Evolutionary conservation across 2,113 vertebrate species (phyloP), one percentile per base, ranked within the genome.

Genomic region (Cryptomyrus ogoouensis): DNA sequence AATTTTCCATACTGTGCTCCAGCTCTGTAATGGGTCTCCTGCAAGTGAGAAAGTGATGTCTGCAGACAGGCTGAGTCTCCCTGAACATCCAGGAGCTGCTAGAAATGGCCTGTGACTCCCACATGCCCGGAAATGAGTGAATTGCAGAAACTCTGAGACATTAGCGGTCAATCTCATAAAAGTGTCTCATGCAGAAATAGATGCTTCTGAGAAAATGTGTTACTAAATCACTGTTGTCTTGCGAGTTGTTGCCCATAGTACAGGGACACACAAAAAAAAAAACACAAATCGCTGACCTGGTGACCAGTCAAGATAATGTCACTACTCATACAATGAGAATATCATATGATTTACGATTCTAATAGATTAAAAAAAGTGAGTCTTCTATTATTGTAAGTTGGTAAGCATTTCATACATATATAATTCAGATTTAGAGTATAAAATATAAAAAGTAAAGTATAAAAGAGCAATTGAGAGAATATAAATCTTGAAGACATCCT

Each of bases 401-500:
- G 42, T 52, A 47, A 50, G 12, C 21, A 49, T n/a, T 74, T 90
- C 77, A 44, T 77, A 53, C 58, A 88, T 66, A 88, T 84, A 47
- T 77, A 88, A 88, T 56, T 56, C 53, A 56, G 19, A 84, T 88
- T 90, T 88, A 49, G 42, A 42, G 52, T 49, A 89, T 62, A 44
- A 87, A 83, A 50, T 84, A 77, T 19, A 53, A 21, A 56, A 56
- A 19, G 50, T 52, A 17, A 52, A 42, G 52, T 62, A 90, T 21
- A 56, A 56, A 24, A 84, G 83, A 50, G 35, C 35, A 88, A 90
- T 17, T 88, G 87, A 88, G 42, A 83, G 27, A 70, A 47, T 88
- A 89, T 83, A 88, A 89, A 80, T 52, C 50, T 88, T 66, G 42
- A 50, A 83, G 53, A 83, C 27, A 90, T 88, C 49, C 44, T 39